These are phyloP conservation scores for Augiades crinisus DNA, from an alignment of 2,888 invertebrate genomes.

Conservation along the genomic window DNA sequence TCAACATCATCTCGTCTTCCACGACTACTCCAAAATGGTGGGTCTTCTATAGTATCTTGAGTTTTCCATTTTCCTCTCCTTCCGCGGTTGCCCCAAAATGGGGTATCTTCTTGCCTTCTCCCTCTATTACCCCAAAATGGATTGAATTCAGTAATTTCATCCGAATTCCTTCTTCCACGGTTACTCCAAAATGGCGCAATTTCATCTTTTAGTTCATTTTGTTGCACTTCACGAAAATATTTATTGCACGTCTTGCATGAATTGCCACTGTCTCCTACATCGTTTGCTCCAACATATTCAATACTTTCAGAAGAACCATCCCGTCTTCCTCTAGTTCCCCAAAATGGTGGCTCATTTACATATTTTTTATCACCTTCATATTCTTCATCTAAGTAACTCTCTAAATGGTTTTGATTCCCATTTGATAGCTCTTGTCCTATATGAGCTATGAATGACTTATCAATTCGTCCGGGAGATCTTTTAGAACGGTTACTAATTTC, in stretches of 20 bases:
- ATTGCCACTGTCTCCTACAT: constrained; percentile 28
- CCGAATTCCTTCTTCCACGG: constrained; percentile 27
- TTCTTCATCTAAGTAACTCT: not conserved
- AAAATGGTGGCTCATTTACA: constrained; percentile 57
- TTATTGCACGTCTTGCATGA: constrained; percentile 43
- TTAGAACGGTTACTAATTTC: constrained; percentile 47
- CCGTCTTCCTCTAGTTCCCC: constrained; percentile 64
- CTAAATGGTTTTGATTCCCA: constrained; percentile 31
- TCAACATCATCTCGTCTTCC: constrained; percentile 40
- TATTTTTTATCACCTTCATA: constrained; percentile 34
- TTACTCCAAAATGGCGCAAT: constrained; percentile 28
- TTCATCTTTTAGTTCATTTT: constrained; percentile 21
- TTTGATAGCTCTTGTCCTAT: constrained; percentile 36
- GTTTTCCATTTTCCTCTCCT: constrained; percentile 31
- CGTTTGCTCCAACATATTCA: constrained; percentile 27
- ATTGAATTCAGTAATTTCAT: constrained; percentile 31
- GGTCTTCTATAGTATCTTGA: constrained; percentile 30
- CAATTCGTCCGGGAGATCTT: constrained; percentile 52
- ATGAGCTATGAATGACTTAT: constrained; percentile 37
- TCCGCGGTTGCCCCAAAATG: constrained; percentile 57
- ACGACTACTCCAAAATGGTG: constrained; percentile 57
- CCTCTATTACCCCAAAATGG: constrained; percentile 36
- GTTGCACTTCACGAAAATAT: constrained; percentile 31
- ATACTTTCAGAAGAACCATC: constrained; percentile 48
- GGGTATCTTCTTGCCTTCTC: constrained; percentile 45